Percentiles rank a stretch among this genome's conserved stretches.
These are phyloP conservation scores for Philereme transversata DNA, from an alignment of 2,888 invertebrate genomes.

Conservation along the genomic window DNA sequence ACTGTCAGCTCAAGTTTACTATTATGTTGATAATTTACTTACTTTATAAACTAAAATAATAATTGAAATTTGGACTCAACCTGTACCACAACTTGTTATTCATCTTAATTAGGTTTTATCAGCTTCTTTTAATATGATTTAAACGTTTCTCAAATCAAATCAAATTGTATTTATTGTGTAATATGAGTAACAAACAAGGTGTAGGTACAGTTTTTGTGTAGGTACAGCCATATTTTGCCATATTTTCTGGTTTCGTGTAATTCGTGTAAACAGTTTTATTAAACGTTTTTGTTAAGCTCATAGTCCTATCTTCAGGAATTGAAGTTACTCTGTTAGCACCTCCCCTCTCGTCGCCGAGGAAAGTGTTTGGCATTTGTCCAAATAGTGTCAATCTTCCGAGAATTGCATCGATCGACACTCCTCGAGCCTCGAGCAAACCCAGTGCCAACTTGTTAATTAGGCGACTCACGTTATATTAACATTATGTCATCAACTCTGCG, in stretches of 20 bases:
- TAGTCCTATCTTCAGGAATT: conserved; percentile 46
- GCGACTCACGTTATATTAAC: conserved; percentile 48
- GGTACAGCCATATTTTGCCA: too few species aligned
- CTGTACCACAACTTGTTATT: neutral
- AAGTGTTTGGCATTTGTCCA: conserved; percentile 70
- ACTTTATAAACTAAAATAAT: conserved; percentile 18
- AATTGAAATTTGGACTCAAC: neutral
- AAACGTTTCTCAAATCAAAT: too few species aligned
- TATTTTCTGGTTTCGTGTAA: neutral
- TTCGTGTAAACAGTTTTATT: conserved; percentile 1
- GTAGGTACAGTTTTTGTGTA: too few species aligned
- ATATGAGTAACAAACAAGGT: too few species aligned
- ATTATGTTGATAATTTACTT: conserved; percentile 43
- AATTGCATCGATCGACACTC: conserved; percentile 63
- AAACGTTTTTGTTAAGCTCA: conserved; percentile 9
- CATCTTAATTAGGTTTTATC: neutral
- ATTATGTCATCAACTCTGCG: conserved; percentile 45
- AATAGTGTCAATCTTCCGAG: conserved; percentile 66
- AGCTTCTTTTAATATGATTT: neutral
- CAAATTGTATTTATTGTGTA: too few species aligned
- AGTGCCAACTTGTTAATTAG: conserved; percentile 62
- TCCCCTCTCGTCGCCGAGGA: conserved; percentile 47
- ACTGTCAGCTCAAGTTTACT: conserved; percentile 37
- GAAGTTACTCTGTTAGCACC: conserved; percentile 56
- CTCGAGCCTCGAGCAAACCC: conserved; percentile 33